phyloP scores from a whole-genome alignment of 1,140 invertebrate genomes.

The Steinernema feltiae region DNA sequence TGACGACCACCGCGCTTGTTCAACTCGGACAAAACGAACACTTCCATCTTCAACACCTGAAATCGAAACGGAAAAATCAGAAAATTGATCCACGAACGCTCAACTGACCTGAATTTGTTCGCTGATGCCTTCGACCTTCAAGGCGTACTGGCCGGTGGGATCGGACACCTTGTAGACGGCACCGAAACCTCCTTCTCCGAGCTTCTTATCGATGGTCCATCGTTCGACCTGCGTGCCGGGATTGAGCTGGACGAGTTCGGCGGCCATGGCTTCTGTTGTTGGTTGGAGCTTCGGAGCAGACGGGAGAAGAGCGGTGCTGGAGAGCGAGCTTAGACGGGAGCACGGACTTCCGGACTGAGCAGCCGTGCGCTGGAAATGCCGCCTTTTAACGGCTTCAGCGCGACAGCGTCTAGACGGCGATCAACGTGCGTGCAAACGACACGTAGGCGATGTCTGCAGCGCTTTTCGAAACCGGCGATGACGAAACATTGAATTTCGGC shows the following conservation, averaged over 20 bases:
- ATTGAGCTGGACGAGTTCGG: constrained; percentile 37
- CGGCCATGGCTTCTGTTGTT: constrained; percentile 27
- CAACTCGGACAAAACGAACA: constrained; percentile 42
- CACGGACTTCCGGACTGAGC: not conserved
- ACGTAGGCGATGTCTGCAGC: too few species aligned
- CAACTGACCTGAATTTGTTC: constrained; percentile 43
- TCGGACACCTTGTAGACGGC: constrained; percentile 43
- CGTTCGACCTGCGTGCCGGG: constrained; percentile 37
- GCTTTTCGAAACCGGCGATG: too few species aligned
- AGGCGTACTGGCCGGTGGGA: constrained; percentile 37
- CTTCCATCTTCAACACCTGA: constrained; percentile 51
- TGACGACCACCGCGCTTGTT: constrained; percentile 41
- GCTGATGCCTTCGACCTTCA: constrained; percentile 46
- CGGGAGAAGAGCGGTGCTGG: not conserved
- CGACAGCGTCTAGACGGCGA: not conserved
- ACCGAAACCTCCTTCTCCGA: constrained; percentile 40
- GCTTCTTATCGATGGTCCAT: constrained; percentile 40
- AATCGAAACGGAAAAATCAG: constrained; percentile 19
- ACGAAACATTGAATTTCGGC: too few species aligned
- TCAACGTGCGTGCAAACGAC: too few species aligned
- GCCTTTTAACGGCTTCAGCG: not conserved
- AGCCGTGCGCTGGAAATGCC: not conserved
- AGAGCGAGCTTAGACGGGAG: not conserved
- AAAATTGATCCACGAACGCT: not conserved
- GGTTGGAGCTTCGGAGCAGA: not conserved